These are phyloP conservation scores for Perizoma flavofasciatum DNA, from an alignment of 2,888 invertebrate genomes.

Conservation along the genomic window DNA sequence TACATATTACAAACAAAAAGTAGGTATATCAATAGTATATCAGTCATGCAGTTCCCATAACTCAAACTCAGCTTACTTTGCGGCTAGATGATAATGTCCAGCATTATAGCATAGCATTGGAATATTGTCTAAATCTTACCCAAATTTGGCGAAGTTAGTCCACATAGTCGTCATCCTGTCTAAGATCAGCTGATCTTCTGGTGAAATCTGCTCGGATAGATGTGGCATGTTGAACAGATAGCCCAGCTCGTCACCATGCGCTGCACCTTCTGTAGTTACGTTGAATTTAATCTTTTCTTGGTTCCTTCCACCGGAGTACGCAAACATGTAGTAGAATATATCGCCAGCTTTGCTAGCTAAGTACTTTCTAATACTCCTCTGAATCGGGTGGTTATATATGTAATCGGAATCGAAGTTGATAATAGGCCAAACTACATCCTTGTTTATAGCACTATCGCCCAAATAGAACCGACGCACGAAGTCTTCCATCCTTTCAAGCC, in stretches of 20 bases:
- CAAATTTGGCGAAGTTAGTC: conserved; percentile 68
- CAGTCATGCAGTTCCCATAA: too few relatives aligned
- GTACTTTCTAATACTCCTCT: conserved; percentile 51
- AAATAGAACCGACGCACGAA: conserved; percentile 54
- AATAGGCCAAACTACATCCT: conserved; percentile 39
- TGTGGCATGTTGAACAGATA: conserved; percentile 54
- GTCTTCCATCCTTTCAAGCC: conserved; percentile 40
- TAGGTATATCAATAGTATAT: too few relatives aligned
- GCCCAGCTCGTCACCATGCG: conserved; percentile 58
- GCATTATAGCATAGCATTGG: too few relatives aligned
- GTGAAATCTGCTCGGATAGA: conserved; percentile 31
- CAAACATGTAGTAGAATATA: conserved; percentile 62
- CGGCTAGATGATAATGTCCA: too few relatives aligned
- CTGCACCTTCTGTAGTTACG: conserved; percentile 43
- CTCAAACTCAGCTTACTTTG: too few relatives aligned
- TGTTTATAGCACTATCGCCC: conserved; percentile 48
- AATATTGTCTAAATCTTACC: conserved; percentile 44
- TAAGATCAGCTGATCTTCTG: conserved; percentile 53
- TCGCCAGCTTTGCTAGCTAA: conserved; percentile 42
- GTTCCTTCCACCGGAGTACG: conserved; percentile 54
- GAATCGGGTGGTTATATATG: conserved; percentile 50
- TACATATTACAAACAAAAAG: too few relatives aligned
- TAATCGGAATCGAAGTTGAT: conserved; percentile 58
- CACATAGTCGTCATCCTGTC: conserved; percentile 65
- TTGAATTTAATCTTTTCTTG: conserved; percentile 37